These are phyloP conservation scores for Idaea dimidiata DNA, from an alignment of 2,888 invertebrate genomes.

Conservation along the genomic window DNA sequence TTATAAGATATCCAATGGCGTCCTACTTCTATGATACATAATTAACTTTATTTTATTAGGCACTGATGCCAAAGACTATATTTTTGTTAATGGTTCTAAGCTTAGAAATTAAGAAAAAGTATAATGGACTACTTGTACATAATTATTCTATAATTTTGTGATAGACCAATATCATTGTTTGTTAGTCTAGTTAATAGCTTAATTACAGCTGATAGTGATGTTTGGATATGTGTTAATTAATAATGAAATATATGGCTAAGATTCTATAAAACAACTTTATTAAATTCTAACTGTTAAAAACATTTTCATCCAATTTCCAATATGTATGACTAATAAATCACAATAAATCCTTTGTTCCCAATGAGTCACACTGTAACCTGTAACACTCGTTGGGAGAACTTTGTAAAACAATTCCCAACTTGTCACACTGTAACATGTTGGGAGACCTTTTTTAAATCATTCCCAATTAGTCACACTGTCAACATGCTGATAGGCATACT, in stretches of 20 bases:
- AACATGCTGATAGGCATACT: too few relatives aligned
- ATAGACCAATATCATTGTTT: not conserved
- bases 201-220: not conserved
- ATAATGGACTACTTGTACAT: not conserved
- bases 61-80: slow-evolving; percentile 2
- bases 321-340: not conserved
- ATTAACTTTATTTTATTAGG: slow-evolving; percentile 4
- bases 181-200: not conserved
- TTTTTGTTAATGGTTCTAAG: slow-evolving; percentile 3
- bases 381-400: too few relatives aligned
- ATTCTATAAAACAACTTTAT: not conserved
- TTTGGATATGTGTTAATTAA: not conserved
- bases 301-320: not conserved
- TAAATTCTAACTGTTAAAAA: not conserved
- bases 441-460: too few relatives aligned
- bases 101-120: not conserved
- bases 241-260: not conserved
- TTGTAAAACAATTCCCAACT: too few relatives aligned
- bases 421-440: too few relatives aligned
- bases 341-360: too few relatives aligned
- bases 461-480: too few relatives aligned
- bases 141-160: not conserved
- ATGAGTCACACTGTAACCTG: too few relatives aligned
- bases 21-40: slow-evolving; percentile 88
- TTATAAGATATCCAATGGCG: slow-evolving; percentile 93